Evolutionary conservation across 2,888 invertebrate genomes (phyloP), one percentile per base, ranked within the genome.

Genomic region (Tipula lateralis): DNA sequence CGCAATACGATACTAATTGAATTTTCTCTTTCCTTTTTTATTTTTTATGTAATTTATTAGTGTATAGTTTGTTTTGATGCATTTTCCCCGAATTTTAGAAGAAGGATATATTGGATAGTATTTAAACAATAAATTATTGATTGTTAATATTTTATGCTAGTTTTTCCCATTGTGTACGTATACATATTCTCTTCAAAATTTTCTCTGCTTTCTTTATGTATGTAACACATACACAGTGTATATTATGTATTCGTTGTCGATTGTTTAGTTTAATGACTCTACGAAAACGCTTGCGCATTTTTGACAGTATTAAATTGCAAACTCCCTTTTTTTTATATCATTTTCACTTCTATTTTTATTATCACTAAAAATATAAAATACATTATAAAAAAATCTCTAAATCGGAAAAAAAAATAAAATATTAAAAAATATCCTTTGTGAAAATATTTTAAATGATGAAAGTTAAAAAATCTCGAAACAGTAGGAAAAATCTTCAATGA

Each of bases 341-440:
- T 66, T 66, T 66, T 66, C 66, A 66, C 66, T 66, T 66, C 66
- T 66, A 66, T 66, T 66, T 66, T 66, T 66, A 66, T 66, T 66
- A 66, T 9, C 7, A 66, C 66, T 66, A 66, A 66, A 66, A 66
- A 66, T 24, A 66, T 66, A 66, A 66, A 9, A 66, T 66, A 19
- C 66, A 12, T 66, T 16, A 5, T 16, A 50, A 50, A 44, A 50
- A 50, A 16, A 16, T 66, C 24, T 66, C 66, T 66, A 66, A 66
- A 66, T 9, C 13, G 13, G 13, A 39, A 66, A 66, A 66, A 24
- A 66, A 66, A 9, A 66, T 66, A 66, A 66, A 66, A 66, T 66
- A 66, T 66, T 66, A 66, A 66, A 66, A 66, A 66, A 66, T 66
- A 66, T 19, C 66, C 66, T 66, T 66, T 66, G 66, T 66, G 66